Evolutionary conservation across 2,888 invertebrate genomes (phyloP).

Genomic region (Arge pagana): DNA sequence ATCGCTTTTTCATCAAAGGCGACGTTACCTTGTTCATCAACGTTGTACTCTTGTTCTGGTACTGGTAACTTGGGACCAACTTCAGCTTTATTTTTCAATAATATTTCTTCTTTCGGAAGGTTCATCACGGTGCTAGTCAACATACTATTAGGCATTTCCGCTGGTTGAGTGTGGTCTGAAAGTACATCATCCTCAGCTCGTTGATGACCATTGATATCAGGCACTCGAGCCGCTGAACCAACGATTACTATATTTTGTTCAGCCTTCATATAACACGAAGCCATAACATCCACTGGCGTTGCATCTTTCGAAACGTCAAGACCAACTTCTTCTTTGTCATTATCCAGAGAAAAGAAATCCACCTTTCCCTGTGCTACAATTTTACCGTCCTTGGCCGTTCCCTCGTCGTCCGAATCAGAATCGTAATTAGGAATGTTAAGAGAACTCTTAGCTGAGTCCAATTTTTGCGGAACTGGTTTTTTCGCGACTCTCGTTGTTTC

Average conservation of each 20-base stretch:
- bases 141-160: conserved; percentile 29
- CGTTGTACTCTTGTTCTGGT: conserved; percentile 56
- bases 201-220: conserved; percentile 9
- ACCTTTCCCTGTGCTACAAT: conserved; percentile 22
- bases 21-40: conserved; percentile 51
- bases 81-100: conserved; percentile 56
- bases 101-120: conserved; percentile 59
- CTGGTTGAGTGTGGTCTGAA: neutral
- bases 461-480: conserved; percentile 23
- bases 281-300: too few species aligned
- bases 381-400: conserved; percentile 15
- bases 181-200: neutral
- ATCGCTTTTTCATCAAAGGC: conserved; percentile 55
- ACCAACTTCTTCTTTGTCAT: conserved; percentile 24
- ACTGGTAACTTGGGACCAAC: conserved; percentile 54
- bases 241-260: conserved; percentile 5
- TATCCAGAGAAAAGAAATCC: conserved; percentile 53
- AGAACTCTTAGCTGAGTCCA: conserved; percentile 50
- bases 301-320: too few species aligned
- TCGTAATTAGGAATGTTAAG: conserved; percentile 40
- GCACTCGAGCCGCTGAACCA: conserved; percentile 11
- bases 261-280: too few species aligned
- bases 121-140: conserved; percentile 62
- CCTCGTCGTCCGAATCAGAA: conserved; percentile 52
- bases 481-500: conserved; percentile 44